Percentiles rank a stretch among this genome's conserved stretches.
These are phyloP conservation scores for Octomys mimax DNA, from an alignment of 2,797 vertebrate genomes.

Conservation along the genomic window DNA sequence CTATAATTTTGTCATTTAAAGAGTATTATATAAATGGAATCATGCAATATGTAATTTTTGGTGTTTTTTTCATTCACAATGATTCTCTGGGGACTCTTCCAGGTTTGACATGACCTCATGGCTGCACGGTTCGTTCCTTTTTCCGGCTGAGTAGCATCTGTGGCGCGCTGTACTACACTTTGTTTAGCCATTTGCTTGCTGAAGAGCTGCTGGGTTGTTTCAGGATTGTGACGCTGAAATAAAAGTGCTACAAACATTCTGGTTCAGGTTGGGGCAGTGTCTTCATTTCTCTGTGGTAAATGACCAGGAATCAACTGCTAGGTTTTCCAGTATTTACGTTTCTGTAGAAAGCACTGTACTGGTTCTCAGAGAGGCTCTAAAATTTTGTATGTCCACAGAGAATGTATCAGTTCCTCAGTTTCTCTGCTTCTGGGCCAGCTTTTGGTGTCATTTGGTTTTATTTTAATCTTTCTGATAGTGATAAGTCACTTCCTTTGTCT, in stretches of 20 bases:
- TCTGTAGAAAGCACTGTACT: background rate
- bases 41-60: background rate
- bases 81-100: slow-evolving; percentile 23
- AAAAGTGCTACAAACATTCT: slow-evolving; percentile 20
- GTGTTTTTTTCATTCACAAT: background rate
- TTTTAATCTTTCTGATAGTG: slow-evolving; percentile 4
- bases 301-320: background rate
- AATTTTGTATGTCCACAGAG: background rate
- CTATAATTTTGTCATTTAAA: slow-evolving; percentile 51
- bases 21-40: background rate
- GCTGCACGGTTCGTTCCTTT: background rate
- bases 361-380: background rate
- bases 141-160: background rate
- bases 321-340: background rate
- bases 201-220: slow-evolving; percentile 12
- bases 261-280: background rate
- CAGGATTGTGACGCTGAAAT: slow-evolving; percentile 6
- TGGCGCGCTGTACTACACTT: background rate
- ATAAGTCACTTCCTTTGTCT: background rate
- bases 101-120: background rate
- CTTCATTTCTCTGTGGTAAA: slow-evolving; percentile 47
- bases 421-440: background rate
- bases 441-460: background rate
- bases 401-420: background rate
- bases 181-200: slow-evolving; percentile 18